Evolutionary conservation across 2,113 vertebrate species (phyloP), one percentile per base, ranked within the genome.

Genomic region (Gnathonemus echidnorhynchus): DNA sequence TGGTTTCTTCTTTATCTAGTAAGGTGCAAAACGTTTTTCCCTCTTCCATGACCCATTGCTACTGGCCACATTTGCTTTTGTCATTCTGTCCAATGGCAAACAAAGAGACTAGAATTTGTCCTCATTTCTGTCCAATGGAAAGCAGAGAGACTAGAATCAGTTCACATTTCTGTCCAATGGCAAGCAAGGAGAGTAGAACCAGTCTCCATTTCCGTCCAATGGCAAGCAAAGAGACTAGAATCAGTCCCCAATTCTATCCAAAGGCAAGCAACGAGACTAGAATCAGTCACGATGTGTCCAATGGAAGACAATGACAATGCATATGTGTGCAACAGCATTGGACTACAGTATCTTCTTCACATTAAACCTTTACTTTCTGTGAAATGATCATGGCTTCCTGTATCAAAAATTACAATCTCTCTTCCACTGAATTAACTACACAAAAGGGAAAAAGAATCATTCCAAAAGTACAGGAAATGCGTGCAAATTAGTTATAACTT

Each of bases 21-120:
- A 97, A 97, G 97, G 97, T 97, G 97, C 97, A 97, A 97, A 97
- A 97, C 95, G 94, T 96, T 95, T 95, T 94, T 95, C 95, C 95
- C 95, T 95, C 96, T 96, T 95, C 96, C 95, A 90, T 62, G 89
- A 91, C 90, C 90, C 83, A 88, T 96, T 95, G 95, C 94, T 95
- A 96, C 95, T 96, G 96, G 95, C 96, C 95, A 94, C 92, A 94
- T 95, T 95, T 93, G 94, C 95, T 93, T 88, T 91, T 93, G 93
- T 92, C 94, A 94, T 94, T 94, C 91, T 92, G 92, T 92, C 86
- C 62, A 91, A 93, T 91, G 92, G 90, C 91, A 91, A 93, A 93
- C 89, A 90, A 93, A 94, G 92, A 94, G 90, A 92, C 92, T 93
- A 92, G 91, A 94, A 94, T 93, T 93, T 94, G 95, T 94, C 95